phyloP scores from a whole-genome alignment of 2,888 invertebrate genomes.

The Megastigmus dorsalis region DNA sequence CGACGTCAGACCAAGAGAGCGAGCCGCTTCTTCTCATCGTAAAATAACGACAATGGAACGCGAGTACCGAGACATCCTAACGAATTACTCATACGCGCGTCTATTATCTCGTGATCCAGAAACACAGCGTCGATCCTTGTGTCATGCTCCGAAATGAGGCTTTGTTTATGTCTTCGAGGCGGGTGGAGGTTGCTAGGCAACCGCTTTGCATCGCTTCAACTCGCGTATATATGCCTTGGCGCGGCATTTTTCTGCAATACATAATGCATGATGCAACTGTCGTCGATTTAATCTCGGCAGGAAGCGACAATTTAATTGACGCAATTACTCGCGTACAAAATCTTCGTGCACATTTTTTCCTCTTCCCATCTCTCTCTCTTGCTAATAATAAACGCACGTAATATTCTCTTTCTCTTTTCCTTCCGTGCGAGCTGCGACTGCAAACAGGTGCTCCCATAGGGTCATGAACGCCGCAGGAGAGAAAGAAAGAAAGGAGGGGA shows the following conservation, averaged over 20 bases:
- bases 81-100: not conserved
- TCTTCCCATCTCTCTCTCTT: not conserved
- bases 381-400: no score
- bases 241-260: not conserved
- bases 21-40: no score
- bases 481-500: not conserved
- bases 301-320: no score
- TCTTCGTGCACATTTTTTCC: not conserved
- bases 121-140: no score
- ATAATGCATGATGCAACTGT: no score
- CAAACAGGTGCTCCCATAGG: not conserved
- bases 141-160: not conserved
- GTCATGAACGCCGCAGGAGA: not conserved
- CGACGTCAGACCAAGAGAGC: no score
- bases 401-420: not conserved
- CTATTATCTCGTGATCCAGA: not conserved
- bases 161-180: slow-evolving; percentile 10
- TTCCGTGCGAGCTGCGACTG: not conserved
- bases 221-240: not conserved
- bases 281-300: no score
- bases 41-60: not conserved
- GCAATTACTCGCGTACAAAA: no score
- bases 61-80: no score
- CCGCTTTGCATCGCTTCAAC: not conserved
- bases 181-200: slow-evolving; percentile 27